Percentiles rank a stretch among this genome's conserved stretches.
Evolutionary conservation across 2,113 vertebrate genomes (phyloP).

Genomic region (Bombycilla garrulus): DNA sequence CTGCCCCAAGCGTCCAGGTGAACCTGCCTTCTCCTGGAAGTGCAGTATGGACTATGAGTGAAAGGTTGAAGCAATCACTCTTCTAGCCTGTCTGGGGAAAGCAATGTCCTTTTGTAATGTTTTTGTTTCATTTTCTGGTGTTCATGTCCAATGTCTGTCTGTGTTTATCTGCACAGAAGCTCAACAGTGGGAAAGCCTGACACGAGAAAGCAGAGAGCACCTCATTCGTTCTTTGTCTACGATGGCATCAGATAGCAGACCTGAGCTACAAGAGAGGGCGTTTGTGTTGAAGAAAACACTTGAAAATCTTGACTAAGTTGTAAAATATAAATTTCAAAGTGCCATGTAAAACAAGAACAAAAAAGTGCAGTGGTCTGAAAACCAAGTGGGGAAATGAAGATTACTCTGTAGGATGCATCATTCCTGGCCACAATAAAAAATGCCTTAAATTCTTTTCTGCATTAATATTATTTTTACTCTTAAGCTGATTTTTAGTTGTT

Average conservation of each 20-base stretch:
- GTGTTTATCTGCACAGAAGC: constrained; percentile 75
- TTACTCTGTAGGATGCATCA: constrained; percentile 81
- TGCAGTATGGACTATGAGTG: fast-evolving
- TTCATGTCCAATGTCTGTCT: not conserved
- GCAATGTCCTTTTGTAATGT: not conserved
- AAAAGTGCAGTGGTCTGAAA: constrained; percentile 71
- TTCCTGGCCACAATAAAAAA: constrained; percentile 82
- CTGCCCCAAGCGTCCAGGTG: not conserved
- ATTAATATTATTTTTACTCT: constrained; percentile 66
- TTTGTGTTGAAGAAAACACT: constrained; percentile 88
- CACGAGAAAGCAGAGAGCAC: constrained; percentile 82
- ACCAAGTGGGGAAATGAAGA: constrained; percentile 65
- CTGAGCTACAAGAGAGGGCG: constrained; percentile 90
- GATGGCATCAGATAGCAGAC: constrained; percentile 88
- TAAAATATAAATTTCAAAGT: constrained; percentile 65
- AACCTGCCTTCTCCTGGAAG: not conserved
- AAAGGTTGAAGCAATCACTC: not conserved
- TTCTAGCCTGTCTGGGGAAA: not conserved
- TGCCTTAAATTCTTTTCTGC: constrained; percentile 77
- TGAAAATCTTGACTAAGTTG: constrained; percentile 75
- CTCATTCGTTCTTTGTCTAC: constrained; percentile 86
- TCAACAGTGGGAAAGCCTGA: constrained; percentile 88
- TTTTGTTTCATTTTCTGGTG: not conserved
- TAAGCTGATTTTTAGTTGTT: constrained; percentile 1
- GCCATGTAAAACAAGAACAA: constrained; percentile 72